phyloP scores from a whole-genome alignment of 2,113 vertebrate genomes.

The Hiodon alosoides region DNA sequence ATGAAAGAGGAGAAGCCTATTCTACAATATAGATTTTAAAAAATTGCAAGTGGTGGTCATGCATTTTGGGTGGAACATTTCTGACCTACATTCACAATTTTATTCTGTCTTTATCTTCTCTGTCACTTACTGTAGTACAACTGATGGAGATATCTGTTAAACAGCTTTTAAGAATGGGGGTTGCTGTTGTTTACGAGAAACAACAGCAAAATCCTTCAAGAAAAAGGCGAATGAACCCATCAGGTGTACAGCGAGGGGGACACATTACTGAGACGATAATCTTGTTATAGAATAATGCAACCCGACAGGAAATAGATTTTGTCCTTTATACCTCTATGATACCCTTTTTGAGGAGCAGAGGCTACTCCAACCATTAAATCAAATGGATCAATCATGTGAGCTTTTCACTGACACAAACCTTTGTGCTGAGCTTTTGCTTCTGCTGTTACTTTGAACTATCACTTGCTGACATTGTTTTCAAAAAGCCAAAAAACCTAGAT shows the following conservation, averaged over 20 bases:
- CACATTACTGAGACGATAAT: neutral
- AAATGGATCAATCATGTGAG: neutral
- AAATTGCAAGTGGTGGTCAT: neutral
- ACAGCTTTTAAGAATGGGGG: neutral
- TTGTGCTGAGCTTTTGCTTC: neutral
- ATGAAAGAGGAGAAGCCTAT: neutral
- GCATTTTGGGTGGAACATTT: neutral
- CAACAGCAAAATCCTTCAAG: neutral
- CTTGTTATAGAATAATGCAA: neutral
- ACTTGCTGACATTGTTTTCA: too few relatives aligned
- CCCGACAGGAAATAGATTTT: neutral
- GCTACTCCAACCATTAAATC: neutral
- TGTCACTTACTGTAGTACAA: neutral
- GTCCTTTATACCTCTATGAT: too few relatives aligned
- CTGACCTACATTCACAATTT: neutral
- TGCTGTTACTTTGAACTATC: neutral
- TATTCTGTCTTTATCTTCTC: neutral
- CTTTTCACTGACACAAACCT: too few relatives aligned
- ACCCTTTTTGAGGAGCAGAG: neutral
- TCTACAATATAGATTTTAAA: neutral
- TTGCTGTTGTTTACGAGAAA: neutral
- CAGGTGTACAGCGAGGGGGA: neutral
- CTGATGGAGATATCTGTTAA: constrained; percentile 4
- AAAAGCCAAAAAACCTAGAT: too few relatives aligned
- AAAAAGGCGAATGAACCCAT: neutral